These are phyloP conservation scores for Tenualosa thibaudeaui DNA, from an alignment of 2,797 vertebrate genomes.

Conservation along the genomic window DNA sequence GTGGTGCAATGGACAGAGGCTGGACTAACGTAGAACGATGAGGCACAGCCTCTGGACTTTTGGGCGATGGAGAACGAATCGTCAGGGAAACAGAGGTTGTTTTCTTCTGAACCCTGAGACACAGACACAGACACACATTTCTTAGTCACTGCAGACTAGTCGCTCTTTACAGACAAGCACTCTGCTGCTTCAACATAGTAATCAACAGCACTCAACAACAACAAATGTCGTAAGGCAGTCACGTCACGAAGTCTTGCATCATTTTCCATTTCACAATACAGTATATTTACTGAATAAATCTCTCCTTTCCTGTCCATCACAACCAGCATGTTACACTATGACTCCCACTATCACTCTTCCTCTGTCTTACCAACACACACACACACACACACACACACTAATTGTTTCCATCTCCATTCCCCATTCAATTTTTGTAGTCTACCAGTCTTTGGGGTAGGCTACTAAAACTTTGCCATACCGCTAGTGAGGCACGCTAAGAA, in stretches of 20 bases:
- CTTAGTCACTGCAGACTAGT: not conserved
- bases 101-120: conserved; percentile 89
- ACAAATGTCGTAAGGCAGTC: not conserved
- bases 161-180: not conserved
- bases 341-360: not conserved
- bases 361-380: not conserved
- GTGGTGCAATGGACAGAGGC: conserved; percentile 82
- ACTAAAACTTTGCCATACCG: not conserved
- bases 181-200: not conserved
- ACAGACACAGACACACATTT: not conserved
- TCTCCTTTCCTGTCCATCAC: not conserved
- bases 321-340: not conserved
- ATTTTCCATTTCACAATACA: not conserved
- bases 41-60: conserved; percentile 77
- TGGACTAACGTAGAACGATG: conserved; percentile 87
- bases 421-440: not conserved
- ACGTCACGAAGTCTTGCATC: not conserved
- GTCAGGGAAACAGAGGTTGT: conserved; percentile 92
- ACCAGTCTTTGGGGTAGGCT: not conserved
- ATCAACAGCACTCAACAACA: not conserved
- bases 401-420: not conserved
- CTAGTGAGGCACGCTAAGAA: not conserved
- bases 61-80: conserved; percentile 89
- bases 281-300: not conserved
- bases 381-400: not conserved